phyloP scores from a whole-genome alignment of 2,797 vertebrate genomes.

The Pseudochromis fuscus region DNA sequence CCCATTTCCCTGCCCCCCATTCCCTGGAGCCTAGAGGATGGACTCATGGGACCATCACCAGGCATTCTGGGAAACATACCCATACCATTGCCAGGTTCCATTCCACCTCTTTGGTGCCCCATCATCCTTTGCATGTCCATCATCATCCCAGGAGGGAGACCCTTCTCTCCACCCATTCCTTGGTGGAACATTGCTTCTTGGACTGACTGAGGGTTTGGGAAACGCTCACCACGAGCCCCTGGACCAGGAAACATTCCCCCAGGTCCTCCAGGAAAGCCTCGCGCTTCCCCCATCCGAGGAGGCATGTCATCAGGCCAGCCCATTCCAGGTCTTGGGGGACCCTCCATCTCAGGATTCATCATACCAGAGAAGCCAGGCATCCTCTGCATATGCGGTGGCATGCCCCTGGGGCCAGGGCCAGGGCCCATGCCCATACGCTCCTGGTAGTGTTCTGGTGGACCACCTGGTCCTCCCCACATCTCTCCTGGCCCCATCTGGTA shows the following conservation, averaged over 20 bases:
- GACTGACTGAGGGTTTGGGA: slow-evolving; percentile 95
- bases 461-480: slow-evolving; percentile 94
- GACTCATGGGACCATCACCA: slow-evolving; percentile 95
- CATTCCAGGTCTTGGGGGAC: slow-evolving; percentile 94
- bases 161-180: slow-evolving; percentile 95
- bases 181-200: slow-evolving; percentile 98
- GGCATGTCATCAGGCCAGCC: slow-evolving; percentile 98
- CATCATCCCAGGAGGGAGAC: slow-evolving; percentile 93
- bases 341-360: slow-evolving; percentile 98
- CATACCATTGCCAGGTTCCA: slow-evolving; percentile 92
- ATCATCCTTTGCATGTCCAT: slow-evolving; percentile 98
- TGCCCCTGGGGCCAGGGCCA: slow-evolving; percentile 88
- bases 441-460: slow-evolving; percentile 91
- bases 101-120: slow-evolving; percentile 91
- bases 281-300: slow-evolving; percentile 93
- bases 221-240: slow-evolving; percentile 95
- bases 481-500: slow-evolving; percentile 97
- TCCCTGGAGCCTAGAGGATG: slow-evolving; percentile 93
- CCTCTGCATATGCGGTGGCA: slow-evolving; percentile 95
- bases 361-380: slow-evolving; percentile 96
- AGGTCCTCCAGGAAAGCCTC: slow-evolving; percentile 92
- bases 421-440: slow-evolving; percentile 94
- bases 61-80: slow-evolving; percentile 97
- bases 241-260: slow-evolving; percentile 93
- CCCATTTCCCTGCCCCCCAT: slow-evolving; percentile 93